Evolutionary conservation across 2,888 invertebrate species (phyloP).

Genomic region (Catocala fraxini): DNA sequence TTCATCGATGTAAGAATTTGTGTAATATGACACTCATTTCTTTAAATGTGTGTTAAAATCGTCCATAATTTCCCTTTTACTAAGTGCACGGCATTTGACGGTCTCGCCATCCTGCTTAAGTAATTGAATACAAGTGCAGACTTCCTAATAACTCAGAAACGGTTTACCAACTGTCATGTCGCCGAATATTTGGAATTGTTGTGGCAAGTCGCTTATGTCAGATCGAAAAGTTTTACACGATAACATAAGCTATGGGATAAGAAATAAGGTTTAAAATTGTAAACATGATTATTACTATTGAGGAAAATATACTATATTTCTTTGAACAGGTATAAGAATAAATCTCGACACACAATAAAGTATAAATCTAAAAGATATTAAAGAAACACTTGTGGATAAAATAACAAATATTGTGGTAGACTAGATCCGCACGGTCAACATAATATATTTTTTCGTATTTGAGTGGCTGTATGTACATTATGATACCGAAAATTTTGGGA

Average conservation of each 20-base stretch:
- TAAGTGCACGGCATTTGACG: slow-evolving; percentile 6
- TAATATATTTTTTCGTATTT: slow-evolving; percentile 4
- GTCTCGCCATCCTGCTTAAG: slow-evolving; percentile 1
- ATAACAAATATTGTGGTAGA: slow-evolving; percentile 6
- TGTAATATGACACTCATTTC: slow-evolving; percentile 7
- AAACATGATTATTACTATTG: not conserved
- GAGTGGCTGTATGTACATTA: not conserved
- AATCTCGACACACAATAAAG: slow-evolving; percentile 1
- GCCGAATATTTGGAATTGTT: not conserved
- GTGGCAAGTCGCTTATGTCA: not conserved
- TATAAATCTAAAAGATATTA: slow-evolving; percentile 15
- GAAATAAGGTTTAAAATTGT: not conserved
- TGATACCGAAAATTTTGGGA: not conserved
- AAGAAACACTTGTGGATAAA: slow-evolving; percentile 9
- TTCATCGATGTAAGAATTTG: slow-evolving; percentile 2
- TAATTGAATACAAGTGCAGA: slow-evolving; percentile 11
- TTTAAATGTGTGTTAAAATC: slow-evolving; percentile 10
- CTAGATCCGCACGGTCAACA: not conserved
- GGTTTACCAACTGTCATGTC: not conserved
- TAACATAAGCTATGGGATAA: not conserved
- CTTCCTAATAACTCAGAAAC: slow-evolving; percentile 4
- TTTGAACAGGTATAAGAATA: slow-evolving; percentile 10
- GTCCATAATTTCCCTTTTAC: slow-evolving; percentile 7
- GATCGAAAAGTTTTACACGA: not conserved
- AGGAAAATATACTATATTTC: not conserved